Percentiles rank a stretch among this genome's conserved stretches.
phyloP scores from a whole-genome alignment of 2,113 vertebrate genomes.

The Thymallus thymallus region DNA sequence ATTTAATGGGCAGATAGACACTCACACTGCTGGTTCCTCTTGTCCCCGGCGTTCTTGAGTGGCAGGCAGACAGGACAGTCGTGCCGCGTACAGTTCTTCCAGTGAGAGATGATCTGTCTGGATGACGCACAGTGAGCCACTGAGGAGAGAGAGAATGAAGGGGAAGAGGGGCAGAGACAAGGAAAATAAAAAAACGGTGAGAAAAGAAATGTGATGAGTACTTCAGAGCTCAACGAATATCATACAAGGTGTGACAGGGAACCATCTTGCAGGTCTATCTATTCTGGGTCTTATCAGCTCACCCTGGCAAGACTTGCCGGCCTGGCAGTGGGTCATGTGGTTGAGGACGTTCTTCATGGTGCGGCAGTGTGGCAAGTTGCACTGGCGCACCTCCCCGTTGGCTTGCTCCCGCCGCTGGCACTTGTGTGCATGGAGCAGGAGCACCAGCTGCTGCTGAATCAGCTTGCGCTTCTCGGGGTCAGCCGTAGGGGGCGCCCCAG shows the following conservation, averaged over 20 bases:
- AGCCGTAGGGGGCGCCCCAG: conserved; percentile 90
- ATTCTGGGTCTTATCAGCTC: conserved; percentile 28
- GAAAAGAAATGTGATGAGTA: background rate
- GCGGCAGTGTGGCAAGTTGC: conserved; percentile 96
- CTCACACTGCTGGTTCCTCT: conserved; percentile 98
- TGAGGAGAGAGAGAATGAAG: conserved; percentile 48
- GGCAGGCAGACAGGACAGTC: conserved; percentile 98
- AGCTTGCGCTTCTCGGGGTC: conserved; percentile 98
- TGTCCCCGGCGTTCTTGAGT: conserved; percentile 97
- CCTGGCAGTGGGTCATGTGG: conserved; percentile 99
- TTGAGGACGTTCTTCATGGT: conserved; percentile 99
- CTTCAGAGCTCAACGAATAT: background rate
- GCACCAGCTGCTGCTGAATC: conserved; percentile 97
- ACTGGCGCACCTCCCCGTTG: conserved; percentile 93
- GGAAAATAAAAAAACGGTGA: background rate
- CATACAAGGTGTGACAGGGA: background rate
- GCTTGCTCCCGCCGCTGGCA: conserved; percentile 97
- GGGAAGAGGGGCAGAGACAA: background rate
- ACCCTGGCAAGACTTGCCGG: conserved; percentile 98
- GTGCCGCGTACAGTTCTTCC: conserved; percentile 98
- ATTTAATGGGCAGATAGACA: conserved; percentile 54
- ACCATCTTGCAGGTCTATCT: background rate
- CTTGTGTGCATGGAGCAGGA: conserved; percentile 96
- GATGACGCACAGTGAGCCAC: conserved; percentile 98
- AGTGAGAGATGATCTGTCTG: conserved; percentile 98